Evolutionary conservation across 2,113 vertebrate species (phyloP).

Genomic region (Cebus imitator): DNA sequence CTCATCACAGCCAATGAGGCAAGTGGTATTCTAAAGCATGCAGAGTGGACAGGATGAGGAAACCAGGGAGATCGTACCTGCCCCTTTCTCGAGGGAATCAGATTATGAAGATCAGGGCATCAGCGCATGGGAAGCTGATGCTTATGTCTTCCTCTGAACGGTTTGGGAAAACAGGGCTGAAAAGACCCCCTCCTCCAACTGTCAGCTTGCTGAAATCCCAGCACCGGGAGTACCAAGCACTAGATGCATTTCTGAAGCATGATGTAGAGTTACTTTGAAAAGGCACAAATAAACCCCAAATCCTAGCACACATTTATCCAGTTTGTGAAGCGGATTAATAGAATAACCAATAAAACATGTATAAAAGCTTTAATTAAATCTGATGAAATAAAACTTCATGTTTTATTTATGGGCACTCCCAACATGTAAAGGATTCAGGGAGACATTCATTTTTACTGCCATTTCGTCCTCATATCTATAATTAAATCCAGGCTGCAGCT

Average conservation of each 20-base stretch:
- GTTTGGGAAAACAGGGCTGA: background rate
- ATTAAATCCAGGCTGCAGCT: slow-evolving; percentile 81
- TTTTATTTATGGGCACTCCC: slow-evolving; percentile 83
- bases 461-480: slow-evolving; percentile 76
- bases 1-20: background rate
- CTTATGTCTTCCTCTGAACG: background rate
- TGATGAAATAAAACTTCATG: slow-evolving; percentile 78
- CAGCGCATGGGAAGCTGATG: background rate
- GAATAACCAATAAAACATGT: slow-evolving; percentile 79
- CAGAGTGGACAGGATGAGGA: background rate
- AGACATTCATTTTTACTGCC: slow-evolving; percentile 76
- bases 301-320: slow-evolving; percentile 68
- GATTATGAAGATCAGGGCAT: background rate
- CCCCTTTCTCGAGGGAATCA: background rate
- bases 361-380: slow-evolving; percentile 80
- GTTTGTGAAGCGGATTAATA: slow-evolving; percentile 66
- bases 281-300: slow-evolving; percentile 55
- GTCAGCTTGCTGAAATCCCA: background rate
- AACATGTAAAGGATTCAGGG: slow-evolving; percentile 74
- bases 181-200: background rate
- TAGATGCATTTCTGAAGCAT: slow-evolving; percentile 41
- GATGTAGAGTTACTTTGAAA: slow-evolving; percentile 14
- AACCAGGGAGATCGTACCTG: background rate
- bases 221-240: slow-evolving; percentile 4
- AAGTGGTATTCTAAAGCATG: background rate